Evolutionary conservation across 2,888 invertebrate species (phyloP).

Genomic region (Sicus ferrugineus): DNA sequence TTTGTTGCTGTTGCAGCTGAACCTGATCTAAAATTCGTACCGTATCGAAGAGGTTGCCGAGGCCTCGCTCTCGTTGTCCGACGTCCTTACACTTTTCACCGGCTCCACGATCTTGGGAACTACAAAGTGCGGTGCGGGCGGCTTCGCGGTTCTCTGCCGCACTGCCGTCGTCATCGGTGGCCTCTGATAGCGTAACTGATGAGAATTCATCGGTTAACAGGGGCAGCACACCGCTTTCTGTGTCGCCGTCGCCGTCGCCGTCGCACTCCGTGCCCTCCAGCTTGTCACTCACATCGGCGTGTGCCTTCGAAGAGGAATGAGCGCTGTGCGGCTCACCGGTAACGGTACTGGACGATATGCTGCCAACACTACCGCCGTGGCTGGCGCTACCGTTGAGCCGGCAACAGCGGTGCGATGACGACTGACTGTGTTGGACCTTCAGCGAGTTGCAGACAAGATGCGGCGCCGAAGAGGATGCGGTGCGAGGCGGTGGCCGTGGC

Average conservation of each 20-base stretch:
- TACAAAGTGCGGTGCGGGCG: slow-evolving; percentile 32
- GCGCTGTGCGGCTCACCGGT: slow-evolving; percentile 55
- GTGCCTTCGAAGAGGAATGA: slow-evolving; percentile 49
- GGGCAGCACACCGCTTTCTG: slow-evolving; percentile 58
- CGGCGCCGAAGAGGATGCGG: slow-evolving; percentile 46
- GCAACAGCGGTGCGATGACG: slow-evolving; percentile 64
- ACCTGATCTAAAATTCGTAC: slow-evolving; percentile 58
- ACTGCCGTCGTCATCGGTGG: slow-evolving; percentile 48
- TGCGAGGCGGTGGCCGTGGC: slow-evolving; percentile 40
- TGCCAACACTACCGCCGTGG: slow-evolving; percentile 53
- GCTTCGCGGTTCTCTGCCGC: neutral
- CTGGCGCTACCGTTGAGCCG: slow-evolving; percentile 53
- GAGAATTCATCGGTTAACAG: slow-evolving; percentile 54
- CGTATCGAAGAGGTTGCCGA: slow-evolving; percentile 45
- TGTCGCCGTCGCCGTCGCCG: slow-evolving; percentile 55
- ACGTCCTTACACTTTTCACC: too few relatives aligned
- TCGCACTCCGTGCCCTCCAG: slow-evolving; percentile 56
- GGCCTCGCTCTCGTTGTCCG: slow-evolving; percentile 32
- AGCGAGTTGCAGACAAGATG: slow-evolving; percentile 60
- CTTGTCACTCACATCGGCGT: slow-evolving; percentile 49
- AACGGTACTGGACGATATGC: slow-evolving; percentile 61
- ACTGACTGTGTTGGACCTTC: slow-evolving; percentile 64
- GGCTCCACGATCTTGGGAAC: too few relatives aligned
- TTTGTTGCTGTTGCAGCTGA: slow-evolving; percentile 39
- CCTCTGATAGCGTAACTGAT: slow-evolving; percentile 54